Evolutionary conservation across 2,888 invertebrate genomes (phyloP).

Genomic region (Holacanthella duospinosa): DNA sequence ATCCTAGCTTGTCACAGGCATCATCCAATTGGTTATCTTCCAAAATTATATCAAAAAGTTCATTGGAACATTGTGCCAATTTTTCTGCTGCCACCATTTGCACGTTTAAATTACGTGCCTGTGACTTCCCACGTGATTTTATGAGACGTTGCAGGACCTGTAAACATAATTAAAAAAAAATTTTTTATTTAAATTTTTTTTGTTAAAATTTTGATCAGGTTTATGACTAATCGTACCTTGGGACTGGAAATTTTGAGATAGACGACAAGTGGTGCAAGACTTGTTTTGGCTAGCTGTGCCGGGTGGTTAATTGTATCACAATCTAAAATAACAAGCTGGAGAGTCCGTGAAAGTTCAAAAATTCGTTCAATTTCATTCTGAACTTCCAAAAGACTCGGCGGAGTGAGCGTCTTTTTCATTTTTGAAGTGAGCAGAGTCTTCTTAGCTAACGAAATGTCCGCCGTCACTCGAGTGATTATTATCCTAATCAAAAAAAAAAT

Average conservation of each 20-base stretch:
- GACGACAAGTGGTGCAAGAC: slow-evolving; percentile 1
- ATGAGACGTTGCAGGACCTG: slow-evolving; percentile 11
- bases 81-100: slow-evolving; percentile 10
- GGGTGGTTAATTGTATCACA: slow-evolving; percentile 10
- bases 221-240: slow-evolving; percentile 1
- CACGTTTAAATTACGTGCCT: slow-evolving; percentile 5
- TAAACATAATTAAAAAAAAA: background rate
- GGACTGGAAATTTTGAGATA: slow-evolving; percentile 9
- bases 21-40: slow-evolving; percentile 10
- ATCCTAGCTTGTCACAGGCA: slow-evolving; percentile 6
- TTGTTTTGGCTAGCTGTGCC: background rate
- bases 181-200: background rate
- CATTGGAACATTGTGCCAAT: slow-evolving; percentile 3
- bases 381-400: background rate
- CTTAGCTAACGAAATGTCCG: slow-evolving; percentile 7
- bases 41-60: slow-evolving; percentile 6
- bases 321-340: slow-evolving; percentile 7
- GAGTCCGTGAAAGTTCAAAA: slow-evolving; percentile 2
- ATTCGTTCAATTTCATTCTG: slow-evolving; percentile 8
- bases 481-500: background rate
- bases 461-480: slow-evolving; percentile 8
- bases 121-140: slow-evolving; percentile 9
- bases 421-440: background rate
- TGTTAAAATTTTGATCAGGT: background rate
- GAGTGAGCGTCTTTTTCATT: background rate